These are phyloP conservation scores for Zaprionus tsacasi DNA, from an alignment of 1,140 invertebrate genomes.

Conservation along the genomic window DNA sequence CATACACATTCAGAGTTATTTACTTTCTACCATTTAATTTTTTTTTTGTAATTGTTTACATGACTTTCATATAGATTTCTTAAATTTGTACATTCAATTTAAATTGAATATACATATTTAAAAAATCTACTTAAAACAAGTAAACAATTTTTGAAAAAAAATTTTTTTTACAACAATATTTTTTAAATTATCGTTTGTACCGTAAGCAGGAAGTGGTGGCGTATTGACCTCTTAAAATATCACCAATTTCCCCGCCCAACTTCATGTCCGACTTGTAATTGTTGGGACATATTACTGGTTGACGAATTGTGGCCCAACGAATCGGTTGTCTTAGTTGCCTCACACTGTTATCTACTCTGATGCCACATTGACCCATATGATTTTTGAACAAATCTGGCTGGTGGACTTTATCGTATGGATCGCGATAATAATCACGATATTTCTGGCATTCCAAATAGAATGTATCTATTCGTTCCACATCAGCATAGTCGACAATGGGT, in stretches of 20 bases:
- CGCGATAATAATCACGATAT: slow-evolving; percentile 73
- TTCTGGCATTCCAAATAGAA: slow-evolving; percentile 73
- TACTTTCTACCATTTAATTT: not conserved
- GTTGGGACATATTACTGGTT: slow-evolving; percentile 50
- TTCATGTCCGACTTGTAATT: slow-evolving; percentile 36
- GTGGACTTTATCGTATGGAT: slow-evolving; percentile 64
- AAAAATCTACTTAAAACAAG: slow-evolving; percentile 4
- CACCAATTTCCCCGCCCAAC: slow-evolving; percentile 35
- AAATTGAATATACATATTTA: slow-evolving; percentile 7
- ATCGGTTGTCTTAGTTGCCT: slow-evolving; percentile 47
- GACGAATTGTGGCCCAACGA: slow-evolving; percentile 24
- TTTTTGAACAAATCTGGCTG: slow-evolving; percentile 47
- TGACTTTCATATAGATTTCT: slow-evolving; percentile 18
- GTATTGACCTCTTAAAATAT: slow-evolving; percentile 40
- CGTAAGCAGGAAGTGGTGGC: slow-evolving; percentile 15
- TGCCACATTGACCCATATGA: slow-evolving; percentile 57
- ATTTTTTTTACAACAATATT: not conserved
- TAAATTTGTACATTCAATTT: not conserved
- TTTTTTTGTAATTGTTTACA: not conserved
- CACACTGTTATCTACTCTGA: slow-evolving; percentile 47
- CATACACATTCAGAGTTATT: not conserved
- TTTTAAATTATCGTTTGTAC: slow-evolving; percentile 56
- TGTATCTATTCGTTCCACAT: slow-evolving; percentile 62
- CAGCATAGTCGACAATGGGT: slow-evolving; percentile 62
- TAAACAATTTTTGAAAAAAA: not conserved